Evolutionary conservation across 1,140 invertebrate species (phyloP).

Genomic region (Zeugodacus cucurbitae): DNA sequence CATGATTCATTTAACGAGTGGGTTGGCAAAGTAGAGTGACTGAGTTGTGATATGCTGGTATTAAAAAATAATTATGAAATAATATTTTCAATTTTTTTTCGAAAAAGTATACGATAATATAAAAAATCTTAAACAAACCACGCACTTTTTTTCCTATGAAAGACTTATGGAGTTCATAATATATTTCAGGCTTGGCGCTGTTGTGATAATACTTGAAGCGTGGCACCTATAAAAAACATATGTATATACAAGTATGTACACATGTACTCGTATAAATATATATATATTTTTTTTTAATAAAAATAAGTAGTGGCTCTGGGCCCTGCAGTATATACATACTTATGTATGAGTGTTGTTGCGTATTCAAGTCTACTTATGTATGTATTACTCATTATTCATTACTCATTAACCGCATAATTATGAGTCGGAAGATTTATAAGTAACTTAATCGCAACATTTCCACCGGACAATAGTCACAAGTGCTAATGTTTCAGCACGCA

Average conservation of each 20-base stretch:
- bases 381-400: slow-evolving; percentile 19
- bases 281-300: background rate
- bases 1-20: too few relatives aligned
- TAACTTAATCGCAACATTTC: background rate
- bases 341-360: background rate
- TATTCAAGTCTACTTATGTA: background rate
- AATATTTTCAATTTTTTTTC: too few relatives aligned
- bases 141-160: too few relatives aligned
- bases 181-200: too few relatives aligned
- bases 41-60: too few relatives aligned
- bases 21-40: too few relatives aligned
- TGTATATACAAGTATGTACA: background rate
- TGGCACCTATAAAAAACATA: background rate
- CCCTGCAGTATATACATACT: too few relatives aligned
- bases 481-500: slow-evolving; percentile 32
- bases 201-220: too few relatives aligned
- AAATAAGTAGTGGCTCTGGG: background rate
- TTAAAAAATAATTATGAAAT: too few relatives aligned
- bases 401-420: slow-evolving; percentile 37
- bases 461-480: slow-evolving; percentile 35
- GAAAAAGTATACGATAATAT: too few relatives aligned
- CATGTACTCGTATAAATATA: background rate
- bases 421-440: slow-evolving; percentile 23
- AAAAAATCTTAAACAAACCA: too few relatives aligned
- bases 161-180: too few relatives aligned